Base-by-base conservation (phyloP, 2,113 vertebrate genomes). In the Ailurus styani region DNA sequence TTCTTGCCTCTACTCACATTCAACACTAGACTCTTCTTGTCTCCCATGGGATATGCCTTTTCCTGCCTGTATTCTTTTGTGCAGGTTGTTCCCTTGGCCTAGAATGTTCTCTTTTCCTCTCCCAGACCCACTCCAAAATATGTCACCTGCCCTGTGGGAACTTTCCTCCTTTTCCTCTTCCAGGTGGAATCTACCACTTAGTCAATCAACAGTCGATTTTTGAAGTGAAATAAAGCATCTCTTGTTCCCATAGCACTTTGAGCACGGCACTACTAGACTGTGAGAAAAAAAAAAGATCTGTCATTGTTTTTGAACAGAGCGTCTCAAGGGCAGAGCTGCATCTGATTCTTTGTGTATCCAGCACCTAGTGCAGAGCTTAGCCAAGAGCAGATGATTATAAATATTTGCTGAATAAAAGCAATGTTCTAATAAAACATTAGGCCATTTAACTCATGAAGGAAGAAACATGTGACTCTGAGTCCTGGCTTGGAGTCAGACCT, bases 331-430 rank as follows among this genome's bases (percentile, higher is more conserved):
- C 57, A 81, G 34, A 5, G 4, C 11, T 2, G 6, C 73, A 57
- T 54, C 57, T 45, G 45, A 14, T 50, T 83, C 72, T 86, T 45
- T 31, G 29, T 6, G 47, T 5, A 55, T 10, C 55, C 17, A 11
- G 34, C 52, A 96, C 73, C 50, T 54, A 57, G n/a, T n/a, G 50
- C 86, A 62, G 37, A 70, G 55, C 77, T 68, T 8, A 57, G 93
- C 60, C 70, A 81, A 82, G 45, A 91, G 40, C 64, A 91, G 78
- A 93, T 20, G 90, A 79, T 68, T 77, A 62, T 72, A 90, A 97
- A 82, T 64, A 95, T 57, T 50, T 90, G 73, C 95, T 91, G 87
- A 89, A 62, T 89, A 82, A 89, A 96, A 96, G 81, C 68, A 92
- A 77, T 6, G 50, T 90, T 83, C 79, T 93, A 87, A 92, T 95